phyloP scores from a whole-genome alignment of 1,140 invertebrate genomes.

The Mya arenaria region DNA sequence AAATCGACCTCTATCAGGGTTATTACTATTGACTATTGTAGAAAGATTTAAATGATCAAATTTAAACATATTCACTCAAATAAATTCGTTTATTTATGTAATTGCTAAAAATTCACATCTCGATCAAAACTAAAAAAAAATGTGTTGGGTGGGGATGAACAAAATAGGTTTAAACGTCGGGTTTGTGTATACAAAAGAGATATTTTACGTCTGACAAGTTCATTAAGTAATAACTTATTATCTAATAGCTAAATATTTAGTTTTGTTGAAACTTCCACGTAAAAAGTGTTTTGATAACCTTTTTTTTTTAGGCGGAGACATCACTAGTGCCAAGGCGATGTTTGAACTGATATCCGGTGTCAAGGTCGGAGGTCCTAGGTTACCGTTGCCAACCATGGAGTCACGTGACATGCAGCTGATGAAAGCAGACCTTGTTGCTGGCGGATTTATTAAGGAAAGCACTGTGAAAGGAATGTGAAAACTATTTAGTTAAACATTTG shows the following conservation, averaged over 20 bases:
- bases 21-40: too few species aligned
- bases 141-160: not conserved
- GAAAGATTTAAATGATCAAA: too few species aligned
- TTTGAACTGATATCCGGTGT: conserved; percentile 30
- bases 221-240: too few species aligned
- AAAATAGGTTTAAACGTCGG: not conserved
- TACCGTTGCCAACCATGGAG: not conserved
- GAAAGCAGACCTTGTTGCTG: conserved; percentile 9
- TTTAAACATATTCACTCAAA: too few species aligned
- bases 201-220: not conserved
- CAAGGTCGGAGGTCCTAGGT: conserved; percentile 2
- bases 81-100: too few species aligned
- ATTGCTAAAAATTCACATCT: too few species aligned
- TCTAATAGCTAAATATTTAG: not conserved
- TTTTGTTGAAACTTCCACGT: not conserved
- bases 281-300: not conserved
- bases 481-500: too few species aligned
- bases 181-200: not conserved
- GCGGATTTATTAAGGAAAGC: conserved; percentile 10
- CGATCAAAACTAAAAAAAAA: not conserved
- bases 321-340: conserved; percentile 19
- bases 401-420: not conserved
- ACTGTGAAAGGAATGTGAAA: too few species aligned
- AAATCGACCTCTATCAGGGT: too few species aligned
- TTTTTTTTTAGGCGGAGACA: conserved; percentile 26